A percentile compares a stretch with the other conserved stretches of the same genome.
phyloP scores from a whole-genome alignment of 35 echinoderm and acorn worm species.

The Stichopus chloronotus region DNA sequence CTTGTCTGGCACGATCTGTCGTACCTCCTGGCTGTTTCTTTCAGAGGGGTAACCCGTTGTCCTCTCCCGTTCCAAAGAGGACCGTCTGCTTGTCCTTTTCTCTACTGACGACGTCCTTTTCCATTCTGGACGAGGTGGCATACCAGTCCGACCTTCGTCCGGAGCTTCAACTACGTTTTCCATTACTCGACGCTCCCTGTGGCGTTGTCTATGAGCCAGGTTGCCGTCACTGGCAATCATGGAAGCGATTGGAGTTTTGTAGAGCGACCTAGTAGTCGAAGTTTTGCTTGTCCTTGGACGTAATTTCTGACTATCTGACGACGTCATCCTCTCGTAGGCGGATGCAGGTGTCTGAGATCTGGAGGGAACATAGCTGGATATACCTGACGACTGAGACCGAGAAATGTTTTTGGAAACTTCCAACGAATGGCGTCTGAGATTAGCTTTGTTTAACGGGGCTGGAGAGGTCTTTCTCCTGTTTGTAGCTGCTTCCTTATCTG shows the following conservation, averaged over 20 bases:
- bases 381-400: constrained; percentile 3
- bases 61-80: not conserved
- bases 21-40: not conserved
- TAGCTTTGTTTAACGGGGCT: constrained; percentile 4
- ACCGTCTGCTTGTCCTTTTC: not conserved
- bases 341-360: constrained; percentile 30
- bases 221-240: constrained; percentile 25
- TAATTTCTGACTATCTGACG: not conserved
- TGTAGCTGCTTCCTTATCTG: not conserved
- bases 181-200: not conserved
- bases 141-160: not conserved
- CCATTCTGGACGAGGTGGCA: constrained; percentile 49
- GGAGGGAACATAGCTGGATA: not conserved
- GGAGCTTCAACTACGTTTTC: not conserved
- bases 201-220: not conserved
- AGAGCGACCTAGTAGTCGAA: not conserved
- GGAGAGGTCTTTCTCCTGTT: not conserved
- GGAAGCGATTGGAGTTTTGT: constrained; percentile 39
- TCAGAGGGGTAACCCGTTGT: not conserved
- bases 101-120: constrained; percentile 13
- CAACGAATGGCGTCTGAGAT: not conserved
- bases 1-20: constrained; percentile 36
- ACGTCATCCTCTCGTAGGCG: not conserved
- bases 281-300: constrained; percentile 3
- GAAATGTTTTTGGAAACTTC: not conserved